These are phyloP conservation scores for Lordiphosa mommai DNA, from an alignment of 1,140 invertebrate genomes.

Conservation along the genomic window DNA sequence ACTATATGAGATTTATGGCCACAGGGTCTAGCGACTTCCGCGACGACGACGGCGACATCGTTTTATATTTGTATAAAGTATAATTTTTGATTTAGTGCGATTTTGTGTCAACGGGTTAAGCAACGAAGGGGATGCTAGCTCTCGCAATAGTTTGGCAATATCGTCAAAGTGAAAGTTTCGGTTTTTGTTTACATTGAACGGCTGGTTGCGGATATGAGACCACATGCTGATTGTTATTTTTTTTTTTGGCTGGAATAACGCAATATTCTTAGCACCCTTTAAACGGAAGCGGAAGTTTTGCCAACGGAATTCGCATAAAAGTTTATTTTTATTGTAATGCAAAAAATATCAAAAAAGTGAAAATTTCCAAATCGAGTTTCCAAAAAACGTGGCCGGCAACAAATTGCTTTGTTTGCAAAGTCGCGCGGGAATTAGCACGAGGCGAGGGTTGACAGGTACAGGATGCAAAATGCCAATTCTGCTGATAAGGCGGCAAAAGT, in stretches of 20 bases:
- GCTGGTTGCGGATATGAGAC: conserved; percentile 59
- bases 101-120: conserved; percentile 59
- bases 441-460: conserved; percentile 36
- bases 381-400: conserved; percentile 26
- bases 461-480: conserved; percentile 30
- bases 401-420: conserved; percentile 66
- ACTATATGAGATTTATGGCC: conserved; percentile 78
- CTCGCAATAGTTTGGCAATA: conserved; percentile 69
- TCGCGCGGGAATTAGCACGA: conserved; percentile 52
- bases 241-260: conserved; percentile 12
- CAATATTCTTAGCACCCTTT: background rate
- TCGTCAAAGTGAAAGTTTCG: conserved; percentile 47
- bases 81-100: conserved; percentile 78
- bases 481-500: conserved; percentile 45
- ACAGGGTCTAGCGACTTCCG: conserved; percentile 62
- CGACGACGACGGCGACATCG: background rate
- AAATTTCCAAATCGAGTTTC: conserved; percentile 38
- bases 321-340: conserved; percentile 63
- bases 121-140: background rate
- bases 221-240: conserved; percentile 73
- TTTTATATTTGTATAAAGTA: conserved; percentile 64
- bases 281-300: conserved; percentile 34
- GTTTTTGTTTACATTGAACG: conserved; percentile 46
- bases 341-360: conserved; percentile 20
- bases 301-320: conserved; percentile 54